A percentile compares a stretch with the other conserved stretches of the same genome.
Conservation (phyloP, 2,797 vertebrate species). For the Crocidura indochinensis region DNA sequence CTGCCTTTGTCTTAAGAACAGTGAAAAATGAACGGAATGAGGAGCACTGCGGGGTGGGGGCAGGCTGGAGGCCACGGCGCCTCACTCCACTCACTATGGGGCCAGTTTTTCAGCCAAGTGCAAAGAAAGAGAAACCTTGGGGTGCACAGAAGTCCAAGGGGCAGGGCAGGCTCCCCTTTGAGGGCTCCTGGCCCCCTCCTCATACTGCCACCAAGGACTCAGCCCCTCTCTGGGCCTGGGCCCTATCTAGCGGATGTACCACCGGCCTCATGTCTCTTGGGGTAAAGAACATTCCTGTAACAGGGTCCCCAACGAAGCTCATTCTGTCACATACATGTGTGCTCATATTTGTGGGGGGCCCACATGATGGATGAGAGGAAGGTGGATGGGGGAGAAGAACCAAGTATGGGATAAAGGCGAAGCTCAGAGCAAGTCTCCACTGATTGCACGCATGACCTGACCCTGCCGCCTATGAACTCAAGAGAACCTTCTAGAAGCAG, state of each 20-base stretch:
- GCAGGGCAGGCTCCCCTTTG: background rate
- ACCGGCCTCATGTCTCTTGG: too few species aligned
- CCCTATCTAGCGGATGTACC: background rate
- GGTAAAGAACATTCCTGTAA: too few species aligned
- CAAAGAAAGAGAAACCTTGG: conserved; percentile 68
- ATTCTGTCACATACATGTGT: too few species aligned
- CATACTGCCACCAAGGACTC: background rate
- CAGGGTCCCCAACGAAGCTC: too few species aligned
- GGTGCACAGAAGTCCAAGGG: conserved; percentile 14
- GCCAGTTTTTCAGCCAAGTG: conserved; percentile 77
- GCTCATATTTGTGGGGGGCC: background rate
- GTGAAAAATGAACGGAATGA: conserved; percentile 87
- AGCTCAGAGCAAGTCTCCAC: too few species aligned
- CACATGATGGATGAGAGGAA: accelerated
- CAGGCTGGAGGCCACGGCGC: conserved; percentile 56
- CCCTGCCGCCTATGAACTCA: too few species aligned
- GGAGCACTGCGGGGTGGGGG: conserved; percentile 77
- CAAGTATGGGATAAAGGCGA: background rate
- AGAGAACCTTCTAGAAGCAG: accelerated
- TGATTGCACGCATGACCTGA: background rate
- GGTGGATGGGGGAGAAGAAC: background rate
- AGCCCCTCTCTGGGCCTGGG: background rate
- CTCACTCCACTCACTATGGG: conserved; percentile 79
- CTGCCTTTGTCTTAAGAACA: conserved; percentile 86
- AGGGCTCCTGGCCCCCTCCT: background rate